Conservation (phyloP, 2,113 vertebrate genomes). For the Bubo bubo region DNA sequence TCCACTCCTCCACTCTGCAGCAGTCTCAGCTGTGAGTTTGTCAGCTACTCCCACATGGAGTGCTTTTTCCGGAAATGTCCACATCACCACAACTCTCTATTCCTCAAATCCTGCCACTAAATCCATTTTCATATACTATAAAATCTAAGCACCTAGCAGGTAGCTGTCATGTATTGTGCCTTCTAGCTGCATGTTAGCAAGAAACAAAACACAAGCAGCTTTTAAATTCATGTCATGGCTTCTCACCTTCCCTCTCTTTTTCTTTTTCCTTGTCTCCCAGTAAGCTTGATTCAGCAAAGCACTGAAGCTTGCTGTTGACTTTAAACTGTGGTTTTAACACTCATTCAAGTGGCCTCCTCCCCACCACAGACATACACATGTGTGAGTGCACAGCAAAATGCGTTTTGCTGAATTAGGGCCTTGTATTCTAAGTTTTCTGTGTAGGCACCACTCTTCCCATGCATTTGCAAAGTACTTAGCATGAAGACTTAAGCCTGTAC, state of each 20-base stretch:
- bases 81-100: not conserved
- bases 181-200: not conserved
- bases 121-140: not conserved
- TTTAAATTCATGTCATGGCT: not conserved
- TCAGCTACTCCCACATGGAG: not conserved
- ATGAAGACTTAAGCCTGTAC: not conserved
- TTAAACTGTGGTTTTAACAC: not conserved
- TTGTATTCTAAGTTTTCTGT: not conserved
- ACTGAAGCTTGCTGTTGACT: not conserved
- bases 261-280: not conserved
- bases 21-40: not conserved
- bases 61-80: not conserved
- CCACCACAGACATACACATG: fast-evolving
- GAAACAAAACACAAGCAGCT: not conserved
- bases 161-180: not conserved
- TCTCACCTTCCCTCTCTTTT: not conserved
- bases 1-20: not conserved
- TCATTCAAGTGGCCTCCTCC: not conserved
- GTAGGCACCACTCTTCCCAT: not conserved
- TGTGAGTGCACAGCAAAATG: not conserved
- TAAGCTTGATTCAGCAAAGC: not conserved
- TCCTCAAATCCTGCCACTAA: not conserved
- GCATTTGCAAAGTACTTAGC: not conserved
- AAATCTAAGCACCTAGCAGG: not conserved
- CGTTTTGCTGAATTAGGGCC: not conserved